Conservation (phyloP, 2,888 invertebrate genomes). For the Pollenia griseotomentosa region DNA sequence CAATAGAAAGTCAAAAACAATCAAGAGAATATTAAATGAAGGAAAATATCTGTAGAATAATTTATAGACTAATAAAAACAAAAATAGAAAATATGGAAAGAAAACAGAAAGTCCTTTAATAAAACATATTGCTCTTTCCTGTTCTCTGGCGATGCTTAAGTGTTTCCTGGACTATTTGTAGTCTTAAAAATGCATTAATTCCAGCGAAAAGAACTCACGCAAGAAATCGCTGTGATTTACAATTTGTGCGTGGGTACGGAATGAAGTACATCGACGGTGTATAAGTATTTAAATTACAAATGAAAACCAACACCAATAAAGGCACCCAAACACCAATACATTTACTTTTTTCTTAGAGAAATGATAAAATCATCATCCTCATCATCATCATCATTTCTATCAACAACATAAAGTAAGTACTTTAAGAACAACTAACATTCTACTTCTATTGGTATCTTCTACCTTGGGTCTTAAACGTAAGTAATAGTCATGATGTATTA, state of each 20-base stretch:
- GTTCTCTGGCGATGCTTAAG: constrained; percentile 14
- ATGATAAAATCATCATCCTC: constrained; percentile 47
- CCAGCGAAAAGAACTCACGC: constrained; percentile 65
- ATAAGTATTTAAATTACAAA: constrained; percentile 56
- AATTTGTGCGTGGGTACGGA: constrained; percentile 31
- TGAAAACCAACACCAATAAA: constrained; percentile 57
- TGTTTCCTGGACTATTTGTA: constrained; percentile 68
- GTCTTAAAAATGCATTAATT: constrained; percentile 77
- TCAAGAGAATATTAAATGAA: constrained; percentile 61
- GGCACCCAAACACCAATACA: constrained; percentile 37
- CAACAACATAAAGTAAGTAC: constrained; percentile 8
- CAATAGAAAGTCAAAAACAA: constrained; percentile 59
- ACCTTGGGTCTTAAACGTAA: constrained; percentile 66
- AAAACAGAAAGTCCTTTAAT: constrained; percentile 43
- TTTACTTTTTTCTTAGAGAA: constrained; percentile 12
- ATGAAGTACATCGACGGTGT: constrained; percentile 20
- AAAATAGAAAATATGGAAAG: constrained; percentile 8
- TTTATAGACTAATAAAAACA: constrained; percentile 57
- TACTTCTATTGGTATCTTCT: constrained; percentile 15
- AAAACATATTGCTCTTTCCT: constrained; percentile 68
- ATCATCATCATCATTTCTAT: constrained; percentile 15
- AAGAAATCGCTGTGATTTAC: constrained; percentile 64
- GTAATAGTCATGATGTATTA: constrained; percentile 68
- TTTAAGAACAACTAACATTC: constrained; percentile 2
- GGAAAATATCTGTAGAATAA: constrained; percentile 46